Evolutionary conservation across 2,888 invertebrate species (phyloP), one percentile per base, ranked within the genome.

Genomic region (Caenorhabditis sp.): DNA sequence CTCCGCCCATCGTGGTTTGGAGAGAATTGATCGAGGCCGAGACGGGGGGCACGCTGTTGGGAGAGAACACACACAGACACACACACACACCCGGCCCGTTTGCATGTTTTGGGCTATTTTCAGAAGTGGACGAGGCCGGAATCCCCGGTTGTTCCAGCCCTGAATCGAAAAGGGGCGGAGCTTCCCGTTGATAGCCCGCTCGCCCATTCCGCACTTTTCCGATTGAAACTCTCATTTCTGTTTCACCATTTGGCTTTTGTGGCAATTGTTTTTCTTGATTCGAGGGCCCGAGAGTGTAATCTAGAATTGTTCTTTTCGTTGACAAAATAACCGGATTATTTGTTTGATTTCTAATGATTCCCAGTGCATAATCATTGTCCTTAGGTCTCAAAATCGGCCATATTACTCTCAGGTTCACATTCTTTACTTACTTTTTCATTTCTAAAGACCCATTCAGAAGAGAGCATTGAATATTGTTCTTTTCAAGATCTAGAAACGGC

Each of bases 1-100:
- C 52, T 43, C 58, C 68, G 58, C 58, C 68, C 68, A 58, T 48
- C 59, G 65, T 56, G 68, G 68, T 68, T 68, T 68, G 68, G 68
- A 68, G 68, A 68, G 68, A 68, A 68, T 68, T 68, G 68, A 68
- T 68, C 68, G 68, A 68, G 68, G 68, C 68, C 68, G 68, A 68
- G 68, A 68, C 68, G 68, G 68, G 59, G 68, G 68, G 68, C 68
- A 68, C 68, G 68, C 68, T 68, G 68, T 50, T 58, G 68, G 68
- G 59, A 66, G 58, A 66, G 68, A 68, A 59, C 58, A 68, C 68
- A 66, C 66, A 66, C 48, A 66, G 46, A 55, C 53, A 68, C 58
- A 66, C 48, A 41, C 56, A 56, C 50, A 56, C 39, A 68, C 68
- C 35, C 68, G 68, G 68, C 68, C 68, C 68, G 68, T 68, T 68